Base-by-base conservation (phyloP, 2,113 vertebrate species). In the Ivindomyrus marchei region DNA sequence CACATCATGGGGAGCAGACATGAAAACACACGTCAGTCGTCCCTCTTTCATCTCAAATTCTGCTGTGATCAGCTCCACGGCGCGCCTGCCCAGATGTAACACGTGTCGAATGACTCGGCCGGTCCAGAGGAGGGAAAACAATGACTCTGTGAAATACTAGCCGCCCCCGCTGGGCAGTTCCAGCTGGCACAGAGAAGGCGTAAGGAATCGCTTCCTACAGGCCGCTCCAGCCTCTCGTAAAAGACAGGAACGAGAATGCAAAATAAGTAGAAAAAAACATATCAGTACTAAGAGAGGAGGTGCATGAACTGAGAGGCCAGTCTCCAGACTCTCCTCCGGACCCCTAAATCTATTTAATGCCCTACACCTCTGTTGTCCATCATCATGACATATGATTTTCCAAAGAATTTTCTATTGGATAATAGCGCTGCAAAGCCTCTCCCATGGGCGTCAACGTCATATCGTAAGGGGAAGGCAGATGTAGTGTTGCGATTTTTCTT, bases 401-500 rank as follows among this genome's bases (percentile, higher is more conserved):
- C 94, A 95, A 95, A 95, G 96, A 95, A 96, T 95, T 95, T 96
- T 95, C 95, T 95, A 96, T 96, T 97, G 95, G 96, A 96, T 96
- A 96, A 95, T 93, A 94, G 94, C 93, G 94, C 88, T 93, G 92
- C 91, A 95, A 13, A 94, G 93, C 95, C 95, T 96, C 94, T 96
- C 95, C 95, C 95, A 95, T 93, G 96, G 95, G 96, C 95, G 94
- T 94, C 93, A 94, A 95, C 94, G 95, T 95, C 95, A 95, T 94
- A 94, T 96, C 94, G 96, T 94, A 95, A 96, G 94, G 96, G 96
- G 96, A 97, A 97, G 96, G 95, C 95, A 94, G 95, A 95, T 95
- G 95, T 95, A 94, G 95, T 96, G 95, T 95, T 95, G 96, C 96
- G 96, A 97, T 97, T 97, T 96, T 96, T 97, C 96, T 97, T 96